Percentiles rank a stretch among this genome's conserved stretches.
Conservation (phyloP, 2,797 vertebrate genomes). For the Notoglanidium macrostoma region DNA sequence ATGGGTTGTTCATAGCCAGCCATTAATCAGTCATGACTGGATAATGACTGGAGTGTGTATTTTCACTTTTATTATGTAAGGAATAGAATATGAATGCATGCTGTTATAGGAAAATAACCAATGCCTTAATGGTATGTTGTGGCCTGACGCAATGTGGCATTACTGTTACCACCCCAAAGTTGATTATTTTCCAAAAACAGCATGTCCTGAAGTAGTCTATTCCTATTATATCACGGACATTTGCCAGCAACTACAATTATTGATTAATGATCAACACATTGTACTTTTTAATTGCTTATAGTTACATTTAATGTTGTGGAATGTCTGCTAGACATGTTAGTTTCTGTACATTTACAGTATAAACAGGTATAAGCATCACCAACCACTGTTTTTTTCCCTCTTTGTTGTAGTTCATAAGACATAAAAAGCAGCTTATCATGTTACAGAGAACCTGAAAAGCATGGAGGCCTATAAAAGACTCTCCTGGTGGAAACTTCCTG, state of each 20-base stretch:
- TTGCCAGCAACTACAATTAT: not conserved
- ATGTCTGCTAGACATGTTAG: not conserved
- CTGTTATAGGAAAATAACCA: not conserved
- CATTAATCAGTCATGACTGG: slow-evolving; percentile 31
- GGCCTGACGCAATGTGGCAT: not conserved
- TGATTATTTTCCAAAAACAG: not conserved
- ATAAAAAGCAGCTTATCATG: not conserved
- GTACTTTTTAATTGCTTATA: not conserved
- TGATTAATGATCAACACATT: not conserved
- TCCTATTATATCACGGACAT: too few species aligned
- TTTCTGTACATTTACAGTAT: not conserved
- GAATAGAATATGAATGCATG: not conserved
- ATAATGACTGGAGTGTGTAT: slow-evolving; percentile 19
- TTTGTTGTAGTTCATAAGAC: not conserved
- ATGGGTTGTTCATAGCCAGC: slow-evolving; percentile 24
- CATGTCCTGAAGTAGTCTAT: not conserved
- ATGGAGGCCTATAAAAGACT: too few species aligned
- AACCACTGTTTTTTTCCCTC: not conserved
- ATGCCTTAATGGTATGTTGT: not conserved
- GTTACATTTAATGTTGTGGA: not conserved
- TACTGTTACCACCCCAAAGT: not conserved
- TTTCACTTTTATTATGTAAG: not conserved
- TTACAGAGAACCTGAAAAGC: not conserved
- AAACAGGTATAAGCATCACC: not conserved
- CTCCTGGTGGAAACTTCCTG: not conserved